phyloP scores from a whole-genome alignment of 1,140 invertebrate genomes.

The Drosophila willistoni region DNA sequence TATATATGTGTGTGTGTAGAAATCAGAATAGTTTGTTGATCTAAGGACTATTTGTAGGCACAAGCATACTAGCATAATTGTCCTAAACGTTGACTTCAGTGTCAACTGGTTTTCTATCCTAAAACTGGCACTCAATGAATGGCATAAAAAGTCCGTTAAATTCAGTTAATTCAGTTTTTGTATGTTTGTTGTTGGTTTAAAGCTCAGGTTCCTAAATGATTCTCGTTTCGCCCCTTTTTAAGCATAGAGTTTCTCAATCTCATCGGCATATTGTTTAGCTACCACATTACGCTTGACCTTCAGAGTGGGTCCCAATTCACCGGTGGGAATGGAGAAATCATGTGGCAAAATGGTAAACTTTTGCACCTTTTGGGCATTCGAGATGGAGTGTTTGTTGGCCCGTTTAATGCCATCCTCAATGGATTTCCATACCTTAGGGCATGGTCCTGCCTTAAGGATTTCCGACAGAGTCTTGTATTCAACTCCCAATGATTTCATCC shows the following conservation, averaged over 20 bases:
- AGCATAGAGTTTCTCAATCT: slow-evolving; percentile 87
- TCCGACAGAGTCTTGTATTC: slow-evolving; percentile 89
- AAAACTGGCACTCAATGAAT: slow-evolving; percentile 61
- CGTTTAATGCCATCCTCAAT: slow-evolving; percentile 91
- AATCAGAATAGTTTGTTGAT: slow-evolving; percentile 18
- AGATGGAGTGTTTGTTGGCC: slow-evolving; percentile 91
- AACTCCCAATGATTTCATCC: slow-evolving; percentile 89
- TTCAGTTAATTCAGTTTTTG: slow-evolving; percentile 57
- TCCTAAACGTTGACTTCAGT: slow-evolving; percentile 27
- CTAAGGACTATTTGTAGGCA: slow-evolving; percentile 16
- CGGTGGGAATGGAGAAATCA: slow-evolving; percentile 94
- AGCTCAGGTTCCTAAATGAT: slow-evolving; percentile 60
- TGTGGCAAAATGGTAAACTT: slow-evolving; percentile 94
- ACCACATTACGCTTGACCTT: slow-evolving; percentile 92
- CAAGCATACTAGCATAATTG: slow-evolving; percentile 23
- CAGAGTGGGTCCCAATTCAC: slow-evolving; percentile 95
- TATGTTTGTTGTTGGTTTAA: slow-evolving; percentile 39
- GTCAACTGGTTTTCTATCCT: slow-evolving; percentile 37
- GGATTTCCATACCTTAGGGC: slow-evolving; percentile 86
- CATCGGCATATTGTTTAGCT: slow-evolving; percentile 87
- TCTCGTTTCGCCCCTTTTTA: slow-evolving; percentile 29
- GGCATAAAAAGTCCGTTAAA: slow-evolving; percentile 71
- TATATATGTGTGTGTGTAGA: not conserved
- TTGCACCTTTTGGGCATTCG: slow-evolving; percentile 94
- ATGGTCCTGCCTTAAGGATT: slow-evolving; percentile 86